Percentiles rank a stretch among this genome's conserved stretches.
Evolutionary conservation across 2,797 vertebrate species (phyloP).

Genomic region (Chelonia mydas): DNA sequence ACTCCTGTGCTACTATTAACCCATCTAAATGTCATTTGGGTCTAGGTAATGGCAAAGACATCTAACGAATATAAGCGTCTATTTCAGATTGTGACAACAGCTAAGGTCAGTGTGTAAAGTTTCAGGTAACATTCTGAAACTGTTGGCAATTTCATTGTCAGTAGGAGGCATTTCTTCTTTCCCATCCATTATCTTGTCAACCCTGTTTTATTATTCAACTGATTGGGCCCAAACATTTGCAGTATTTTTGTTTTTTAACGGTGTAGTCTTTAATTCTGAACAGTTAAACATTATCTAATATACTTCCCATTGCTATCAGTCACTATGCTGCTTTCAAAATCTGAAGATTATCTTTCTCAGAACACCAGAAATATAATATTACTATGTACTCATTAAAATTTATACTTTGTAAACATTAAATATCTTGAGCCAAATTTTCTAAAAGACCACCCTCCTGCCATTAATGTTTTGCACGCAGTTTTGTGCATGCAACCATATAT

Average conservation of each 20-base stretch:
- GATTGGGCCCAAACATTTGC: neutral
- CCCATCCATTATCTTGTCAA: neutral
- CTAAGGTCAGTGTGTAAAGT: neutral
- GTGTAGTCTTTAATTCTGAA: neutral
- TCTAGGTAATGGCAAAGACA: fast-evolving
- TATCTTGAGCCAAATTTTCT: neutral
- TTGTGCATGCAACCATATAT: neutral
- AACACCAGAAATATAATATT: neutral
- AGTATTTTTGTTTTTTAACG: neutral
- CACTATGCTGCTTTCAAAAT: neutral
- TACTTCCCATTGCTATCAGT: neutral
- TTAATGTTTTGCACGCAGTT: neutral
- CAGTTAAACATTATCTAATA: neutral
- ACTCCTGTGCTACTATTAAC: neutral
- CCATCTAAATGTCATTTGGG: neutral
- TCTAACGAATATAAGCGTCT: fast-evolving
- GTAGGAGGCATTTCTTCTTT: neutral
- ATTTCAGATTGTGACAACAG: neutral
- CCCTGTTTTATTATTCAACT: neutral
- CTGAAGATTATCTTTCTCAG: neutral
- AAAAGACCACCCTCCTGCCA: neutral
- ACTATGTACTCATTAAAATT: neutral
- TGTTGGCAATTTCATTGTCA: neutral
- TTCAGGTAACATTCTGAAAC: neutral
- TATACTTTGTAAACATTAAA: neutral